Evolutionary conservation across 1,140 invertebrate species (phyloP), one percentile per base, ranked within the genome.

Genomic region (Tribolium castaneum): DNA sequence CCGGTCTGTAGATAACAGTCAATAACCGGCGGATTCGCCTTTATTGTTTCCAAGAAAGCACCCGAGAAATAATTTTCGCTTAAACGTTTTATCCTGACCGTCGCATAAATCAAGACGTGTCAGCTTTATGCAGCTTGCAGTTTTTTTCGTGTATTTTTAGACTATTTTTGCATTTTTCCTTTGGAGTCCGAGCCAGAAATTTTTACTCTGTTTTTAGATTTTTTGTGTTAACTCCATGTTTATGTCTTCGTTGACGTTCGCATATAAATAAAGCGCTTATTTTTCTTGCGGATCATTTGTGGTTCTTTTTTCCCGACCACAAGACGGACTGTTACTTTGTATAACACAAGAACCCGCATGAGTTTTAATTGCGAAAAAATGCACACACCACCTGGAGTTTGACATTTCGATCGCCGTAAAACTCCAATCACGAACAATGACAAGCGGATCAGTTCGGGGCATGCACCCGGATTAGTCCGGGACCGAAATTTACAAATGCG

Each of bases 91-190:
- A 62, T 62, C 56, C 13, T 30, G 56, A 62, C 59, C 25, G 30
- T n/a, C 30, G 12, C 12, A 34, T 66, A 66, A 66, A 66, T 66
- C 30, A 66, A 25, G 6, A 7, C 10, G 3, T 59, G 54, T 59
- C 54, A 59, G 66, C 70, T 54, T 22, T 34, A 54, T 22, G 12
- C 51, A 54, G 6, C 14, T 9, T 54, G 25, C 51, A 50, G 25
- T 59, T 59, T 54, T 59, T 54, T 59, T 39, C 10, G 10, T 16
- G 4, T 75, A 59, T 75, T 56, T 75, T 75, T 75, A 56, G 39
- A 34, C 66, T 75, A 75, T 75, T 75, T 75, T 75, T 59, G 74
- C 51, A 75, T 75, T 59, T 75, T 75, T 75, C 74, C 74, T 75
- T 75, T 75, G 16, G 35, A 62, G 22, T 66, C 12, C 6, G 54